phyloP scores from a whole-genome alignment of 1,140 invertebrate genomes.

The Lordiphosa collinella region DNA sequence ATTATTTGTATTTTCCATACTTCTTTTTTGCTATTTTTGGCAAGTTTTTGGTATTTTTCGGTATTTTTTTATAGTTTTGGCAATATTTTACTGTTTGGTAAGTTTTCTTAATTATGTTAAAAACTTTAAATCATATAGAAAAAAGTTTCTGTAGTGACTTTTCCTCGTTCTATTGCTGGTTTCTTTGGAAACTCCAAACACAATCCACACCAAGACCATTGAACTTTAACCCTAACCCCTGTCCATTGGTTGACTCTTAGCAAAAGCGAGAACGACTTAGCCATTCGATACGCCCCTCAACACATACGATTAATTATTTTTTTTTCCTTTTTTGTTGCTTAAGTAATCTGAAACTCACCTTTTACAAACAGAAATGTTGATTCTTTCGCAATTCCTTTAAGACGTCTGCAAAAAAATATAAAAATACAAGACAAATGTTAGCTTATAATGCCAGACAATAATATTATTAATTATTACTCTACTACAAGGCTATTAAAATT shows the following conservation, averaged over 20 bases:
- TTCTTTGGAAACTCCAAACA: background rate
- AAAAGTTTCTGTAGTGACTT: too few relatives aligned
- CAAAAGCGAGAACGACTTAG: slow-evolving; percentile 30
- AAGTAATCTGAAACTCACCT: slow-evolving; percentile 45
- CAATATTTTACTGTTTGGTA: too few relatives aligned
- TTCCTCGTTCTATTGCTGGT: too few relatives aligned
- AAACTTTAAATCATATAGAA: too few relatives aligned
- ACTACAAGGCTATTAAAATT: slow-evolving; percentile 47
- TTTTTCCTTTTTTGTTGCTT: slow-evolving; percentile 8
- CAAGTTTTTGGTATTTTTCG: too few relatives aligned
- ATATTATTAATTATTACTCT: slow-evolving; percentile 38
- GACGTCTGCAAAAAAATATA: slow-evolving; percentile 51
- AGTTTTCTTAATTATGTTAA: too few relatives aligned
- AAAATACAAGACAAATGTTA: slow-evolving; percentile 23
- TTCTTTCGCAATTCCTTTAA: slow-evolving; percentile 45
- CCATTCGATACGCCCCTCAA: slow-evolving; percentile 54
- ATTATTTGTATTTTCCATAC: too few relatives aligned
- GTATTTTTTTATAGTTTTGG: too few relatives aligned
- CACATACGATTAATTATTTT: slow-evolving; percentile 55
- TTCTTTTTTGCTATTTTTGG: too few relatives aligned
- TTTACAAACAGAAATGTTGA: slow-evolving; percentile 54
- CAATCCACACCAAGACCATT: slow-evolving; percentile 19
- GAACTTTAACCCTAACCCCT: slow-evolving; percentile 33
- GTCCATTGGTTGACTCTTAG: slow-evolving; percentile 8
- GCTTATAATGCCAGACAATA: slow-evolving; percentile 58